These are phyloP conservation scores for Calephelis nemesis DNA, from an alignment of 1,140 invertebrate genomes.

Conservation along the genomic window DNA sequence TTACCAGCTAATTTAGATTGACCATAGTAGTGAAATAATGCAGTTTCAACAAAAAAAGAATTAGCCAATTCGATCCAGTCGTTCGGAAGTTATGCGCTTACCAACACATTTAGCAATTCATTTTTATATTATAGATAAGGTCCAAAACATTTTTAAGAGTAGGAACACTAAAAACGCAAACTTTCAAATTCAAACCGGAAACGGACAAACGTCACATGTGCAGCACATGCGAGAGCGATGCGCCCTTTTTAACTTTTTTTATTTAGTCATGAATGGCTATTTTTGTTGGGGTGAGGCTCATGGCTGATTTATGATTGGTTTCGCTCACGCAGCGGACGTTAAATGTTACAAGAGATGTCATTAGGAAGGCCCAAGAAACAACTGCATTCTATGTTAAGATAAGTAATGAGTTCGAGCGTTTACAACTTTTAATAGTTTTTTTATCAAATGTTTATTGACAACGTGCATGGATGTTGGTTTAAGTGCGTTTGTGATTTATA, in stretches of 20 bases:
- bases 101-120: no score
- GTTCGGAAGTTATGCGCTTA: no score
- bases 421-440: conserved; percentile 43
- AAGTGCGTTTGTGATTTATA: conserved; percentile 43
- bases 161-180: conserved; percentile 40
- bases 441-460: conserved; percentile 50
- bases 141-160: no score
- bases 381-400: conserved; percentile 54
- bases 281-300: conserved; percentile 51
- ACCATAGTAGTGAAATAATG: no score
- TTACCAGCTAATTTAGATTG: no score
- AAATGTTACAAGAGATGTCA: conserved; percentile 35
- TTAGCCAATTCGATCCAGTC: no score
- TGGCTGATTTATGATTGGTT: conserved; percentile 59
- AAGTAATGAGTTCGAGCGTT: conserved; percentile 49
- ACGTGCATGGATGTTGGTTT: conserved; percentile 42
- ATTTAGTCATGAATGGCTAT: conserved; percentile 54
- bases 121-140: no score
- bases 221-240: conserved; percentile 61
- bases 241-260: conserved; percentile 69
- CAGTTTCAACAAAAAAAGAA: no score
- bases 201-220: conserved; percentile 56
- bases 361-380: conserved; percentile 41
- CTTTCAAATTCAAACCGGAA: conserved; percentile 63
- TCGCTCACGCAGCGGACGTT: conserved; percentile 33